Evolutionary conservation across 2,797 vertebrate species (phyloP), one percentile per base, ranked within the genome.

Genomic region (Amniataba percoides): DNA sequence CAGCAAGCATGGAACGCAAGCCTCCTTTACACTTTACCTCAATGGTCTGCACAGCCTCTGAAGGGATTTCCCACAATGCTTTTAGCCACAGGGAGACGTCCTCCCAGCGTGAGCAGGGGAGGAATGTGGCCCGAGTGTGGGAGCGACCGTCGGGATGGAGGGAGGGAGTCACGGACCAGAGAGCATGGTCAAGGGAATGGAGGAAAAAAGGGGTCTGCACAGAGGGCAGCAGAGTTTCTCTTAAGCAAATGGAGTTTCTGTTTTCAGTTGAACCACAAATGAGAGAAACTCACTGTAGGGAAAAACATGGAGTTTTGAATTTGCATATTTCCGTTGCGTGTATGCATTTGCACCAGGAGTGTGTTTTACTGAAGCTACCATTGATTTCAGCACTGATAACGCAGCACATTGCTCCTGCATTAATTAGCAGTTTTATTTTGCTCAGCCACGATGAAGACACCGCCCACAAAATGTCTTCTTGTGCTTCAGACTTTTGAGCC

Each of bases 31-130:
- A 73, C 69, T 78, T 75, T 75, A 77, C 77, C 74, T 86, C 77
- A 62, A 46, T 69, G 82, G 80, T 81, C 80, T 81, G 49, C 70
- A 62, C 21, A 43, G 84, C 77, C 87, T 81, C 74, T 68, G 60
- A 85, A 88, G 81, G 83, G 92, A 88, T 92, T 94, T 95, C 93
- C 91, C 93, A 95, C 91, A 93, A 93, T 94, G 91, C 90, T 80
- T 89, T 87, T 88, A 88, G 93, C 89, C 85, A 82, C 88, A 84
- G 89, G 90, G 92, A 95, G 92, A 94, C 84, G 89, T 94, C 89
- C 89, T 92, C 92, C 74, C 92, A 94, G 93, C 93, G 78, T 92
- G 92, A 93, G 89, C 85, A 59, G 73, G 78, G 89, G 83, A 92
- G 92, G 93, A 94, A 94, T 94, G 91, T 87, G 90, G 88, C 81